Percentiles rank a stretch among this genome's conserved stretches.
These are phyloP conservation scores for Cephus cinctus DNA, from an alignment of 1,140 invertebrate species.

Conservation along the genomic window DNA sequence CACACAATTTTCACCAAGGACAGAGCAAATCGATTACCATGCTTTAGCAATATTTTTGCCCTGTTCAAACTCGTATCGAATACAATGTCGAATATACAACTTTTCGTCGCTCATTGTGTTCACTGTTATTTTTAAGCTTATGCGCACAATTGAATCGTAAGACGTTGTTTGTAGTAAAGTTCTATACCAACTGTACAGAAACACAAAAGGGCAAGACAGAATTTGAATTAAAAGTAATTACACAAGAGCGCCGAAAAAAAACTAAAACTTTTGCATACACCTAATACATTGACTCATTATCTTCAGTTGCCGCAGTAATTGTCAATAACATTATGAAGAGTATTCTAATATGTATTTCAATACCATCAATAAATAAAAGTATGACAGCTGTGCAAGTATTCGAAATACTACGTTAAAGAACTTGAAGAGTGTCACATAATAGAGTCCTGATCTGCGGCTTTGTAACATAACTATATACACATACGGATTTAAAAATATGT, in stretches of 20 bases:
- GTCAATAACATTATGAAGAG: too few relatives aligned
- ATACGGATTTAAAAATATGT: too few relatives aligned
- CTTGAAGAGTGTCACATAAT: too few relatives aligned
- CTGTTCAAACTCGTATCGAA: neutral
- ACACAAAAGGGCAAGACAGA: neutral
- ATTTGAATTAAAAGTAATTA: neutral
- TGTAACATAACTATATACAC: too few relatives aligned
- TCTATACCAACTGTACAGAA: neutral
- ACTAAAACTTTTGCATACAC: neutral
- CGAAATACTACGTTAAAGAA: too few relatives aligned
- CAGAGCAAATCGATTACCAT: neutral
- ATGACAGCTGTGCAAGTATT: too few relatives aligned
- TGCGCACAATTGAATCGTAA: neutral
- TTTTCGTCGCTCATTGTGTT: neutral
- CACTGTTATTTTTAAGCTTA: too few relatives aligned
- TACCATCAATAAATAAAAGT: too few relatives aligned
- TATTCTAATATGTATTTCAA: too few relatives aligned
- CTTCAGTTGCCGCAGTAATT: too few relatives aligned
- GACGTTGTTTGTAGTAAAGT: neutral
- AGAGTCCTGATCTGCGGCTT: too few relatives aligned
- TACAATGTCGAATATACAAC: neutral
- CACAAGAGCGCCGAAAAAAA: neutral
- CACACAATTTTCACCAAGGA: neutral
- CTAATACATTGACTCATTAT: too few relatives aligned
- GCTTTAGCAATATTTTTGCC: neutral